Evolutionary conservation across 2,888 invertebrate genomes (phyloP).

Genomic region (Nipponacmea schrenckii): DNA sequence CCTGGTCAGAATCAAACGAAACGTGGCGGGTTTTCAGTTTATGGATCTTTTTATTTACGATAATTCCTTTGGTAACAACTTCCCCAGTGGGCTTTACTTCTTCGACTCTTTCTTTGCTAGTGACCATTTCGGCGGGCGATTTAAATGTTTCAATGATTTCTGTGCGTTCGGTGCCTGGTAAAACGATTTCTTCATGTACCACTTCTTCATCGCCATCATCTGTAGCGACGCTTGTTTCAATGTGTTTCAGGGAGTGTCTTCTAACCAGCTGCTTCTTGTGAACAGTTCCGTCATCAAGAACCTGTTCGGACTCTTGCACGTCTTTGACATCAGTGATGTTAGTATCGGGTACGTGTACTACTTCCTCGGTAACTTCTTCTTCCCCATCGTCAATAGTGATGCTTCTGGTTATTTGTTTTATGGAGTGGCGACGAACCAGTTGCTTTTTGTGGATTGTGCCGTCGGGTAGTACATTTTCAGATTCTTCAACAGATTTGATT

Average conservation of each 20-base stretch:
- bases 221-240: constrained; percentile 40
- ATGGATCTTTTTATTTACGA: constrained; percentile 57
- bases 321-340: constrained; percentile 24
- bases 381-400: constrained; percentile 44
- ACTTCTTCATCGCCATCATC: constrained; percentile 46
- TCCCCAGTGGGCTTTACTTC: constrained; percentile 57
- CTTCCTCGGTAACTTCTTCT: constrained; percentile 46
- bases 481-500: constrained; percentile 45
- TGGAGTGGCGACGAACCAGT: constrained; percentile 42
- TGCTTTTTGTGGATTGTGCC: constrained; percentile 55
- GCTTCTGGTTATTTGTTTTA: constrained; percentile 44
- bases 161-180: constrained; percentile 34
- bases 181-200: constrained; percentile 41
- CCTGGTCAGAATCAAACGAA: constrained; percentile 43
- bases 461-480: constrained; percentile 54
- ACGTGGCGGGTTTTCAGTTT: constrained; percentile 50
- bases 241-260: constrained; percentile 47
- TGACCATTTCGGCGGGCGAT: constrained; percentile 42
- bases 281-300: constrained; percentile 57
- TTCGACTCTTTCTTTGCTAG: constrained; percentile 51
- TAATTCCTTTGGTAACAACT: constrained; percentile 48
- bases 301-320: constrained; percentile 48
- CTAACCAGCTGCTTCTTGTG: constrained; percentile 45
- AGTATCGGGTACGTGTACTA: constrained; percentile 40
- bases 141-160: constrained; percentile 48